phyloP scores from a whole-genome alignment of 2,113 vertebrate genomes.

The Notarius quadriscutis region DNA sequence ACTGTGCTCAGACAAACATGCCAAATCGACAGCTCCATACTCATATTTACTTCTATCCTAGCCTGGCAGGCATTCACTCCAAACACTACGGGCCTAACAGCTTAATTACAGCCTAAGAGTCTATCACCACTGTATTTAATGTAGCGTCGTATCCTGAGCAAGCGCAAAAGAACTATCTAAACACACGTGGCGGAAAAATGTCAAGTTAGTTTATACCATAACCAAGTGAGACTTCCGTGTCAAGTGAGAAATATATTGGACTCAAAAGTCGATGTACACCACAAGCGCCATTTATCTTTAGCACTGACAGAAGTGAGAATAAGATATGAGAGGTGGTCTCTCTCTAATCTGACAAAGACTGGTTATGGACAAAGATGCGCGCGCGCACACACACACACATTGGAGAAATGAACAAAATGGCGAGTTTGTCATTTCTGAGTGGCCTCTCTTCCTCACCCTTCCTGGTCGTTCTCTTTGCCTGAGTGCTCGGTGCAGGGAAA shows the following conservation, averaged over 20 bases:
- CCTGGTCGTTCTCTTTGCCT: constrained; percentile 85
- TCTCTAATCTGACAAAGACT: constrained; percentile 70
- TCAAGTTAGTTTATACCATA: constrained; percentile 67
- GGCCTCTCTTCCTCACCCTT: constrained; percentile 77
- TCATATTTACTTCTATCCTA: constrained; percentile 54
- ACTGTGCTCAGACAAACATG: constrained; percentile 41
- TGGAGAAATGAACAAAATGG: constrained; percentile 35
- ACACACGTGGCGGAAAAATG: constrained; percentile 65
- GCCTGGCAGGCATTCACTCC: constrained; percentile 66
- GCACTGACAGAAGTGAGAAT: constrained; percentile 72
- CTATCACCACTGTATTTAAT: constrained; percentile 60
- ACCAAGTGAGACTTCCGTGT: constrained; percentile 74
- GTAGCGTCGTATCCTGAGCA: constrained; percentile 63
- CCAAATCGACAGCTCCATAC: constrained; percentile 55
- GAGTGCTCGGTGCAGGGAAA: constrained; percentile 86
- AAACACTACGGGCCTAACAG: constrained; percentile 65
- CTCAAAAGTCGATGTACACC: constrained; percentile 73
- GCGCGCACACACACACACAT: constrained; percentile 59
- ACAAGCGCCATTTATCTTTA: constrained; percentile 72
- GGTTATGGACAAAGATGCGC: constrained; percentile 53
- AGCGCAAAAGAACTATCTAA: constrained; percentile 68
- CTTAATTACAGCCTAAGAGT: constrained; percentile 70
- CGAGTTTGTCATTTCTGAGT: constrained; percentile 26
- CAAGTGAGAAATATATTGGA: constrained; percentile 68
- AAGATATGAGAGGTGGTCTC: constrained; percentile 74